Base-by-base conservation (phyloP, 2,113 vertebrate species). In the Zosterops hypoxanthus region DNA sequence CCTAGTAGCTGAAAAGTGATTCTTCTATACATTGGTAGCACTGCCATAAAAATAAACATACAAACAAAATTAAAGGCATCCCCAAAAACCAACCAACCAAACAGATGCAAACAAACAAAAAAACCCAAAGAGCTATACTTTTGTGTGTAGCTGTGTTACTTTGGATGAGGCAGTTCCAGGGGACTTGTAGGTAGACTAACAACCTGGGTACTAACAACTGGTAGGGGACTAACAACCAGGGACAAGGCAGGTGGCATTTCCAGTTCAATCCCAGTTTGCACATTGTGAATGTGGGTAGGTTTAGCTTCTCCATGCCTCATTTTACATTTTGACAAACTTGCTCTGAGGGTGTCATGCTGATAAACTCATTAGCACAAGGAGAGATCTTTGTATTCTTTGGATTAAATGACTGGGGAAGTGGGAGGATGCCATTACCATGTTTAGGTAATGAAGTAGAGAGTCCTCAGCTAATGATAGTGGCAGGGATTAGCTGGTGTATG, bases 401-500 rank as follows among this genome's bases (percentile, higher is more conserved):
- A 47, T 73, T 90, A 92, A 85, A 90, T 34, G 31, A 52, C 14
- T 29, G 31, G 34, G 55, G 34, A 95, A 75, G 52, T 20, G 11
- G 18, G 22, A 94, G 23, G n/a, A 36, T 47, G 39, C 15, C 17
- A 60, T 86, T 81, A 68, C n/a, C 26, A 12, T 24, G 24, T 83
- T 47, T 81, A 44, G 55, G 31, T 64, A 92, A 77, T 36, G 75
- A 91, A 92, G 66, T 63, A 70, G 76, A 91, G 68, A 90, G 75
- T 83, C 39, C 56, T 88, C 68, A 86, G 71, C 59, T 90, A n/a
- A 63, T 94, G 75, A 52, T 56, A 88, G 20, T 41, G 64, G 68
- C 52, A 70, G 60, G 60, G 36, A 96, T 90, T 86, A 90, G 19
- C 47, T 77, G 31, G 39, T 88, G 20, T 56, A 68, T 46, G 41